phyloP scores from a whole-genome alignment of 1,140 invertebrate genomes.

The Aporrectodea caliginosa region DNA sequence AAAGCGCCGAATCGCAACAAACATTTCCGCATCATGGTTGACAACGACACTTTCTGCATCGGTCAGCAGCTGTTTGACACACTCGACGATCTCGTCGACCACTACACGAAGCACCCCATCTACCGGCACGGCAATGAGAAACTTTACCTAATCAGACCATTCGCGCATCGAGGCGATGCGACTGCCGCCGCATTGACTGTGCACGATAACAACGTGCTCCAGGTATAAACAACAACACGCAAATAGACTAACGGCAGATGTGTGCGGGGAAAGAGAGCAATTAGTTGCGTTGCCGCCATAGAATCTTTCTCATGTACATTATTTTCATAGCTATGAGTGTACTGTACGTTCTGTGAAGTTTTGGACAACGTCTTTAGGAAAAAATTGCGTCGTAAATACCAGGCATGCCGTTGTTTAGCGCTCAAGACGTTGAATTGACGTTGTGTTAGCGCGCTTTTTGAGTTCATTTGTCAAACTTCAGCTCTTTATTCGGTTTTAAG shows the following conservation, averaged over 20 bases:
- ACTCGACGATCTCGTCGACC: slow-evolving; percentile 92
- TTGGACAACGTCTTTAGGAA: no score
- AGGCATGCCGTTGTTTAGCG: no score
- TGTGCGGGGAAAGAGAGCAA: neutral
- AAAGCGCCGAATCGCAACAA: slow-evolving; percentile 97
- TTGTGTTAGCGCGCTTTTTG: no score
- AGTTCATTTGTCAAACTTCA: no score
- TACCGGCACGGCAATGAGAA: slow-evolving; percentile 64
- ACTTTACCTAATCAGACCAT: neutral
- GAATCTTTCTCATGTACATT: neutral
- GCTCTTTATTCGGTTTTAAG: no score
- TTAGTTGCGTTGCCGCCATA: neutral
- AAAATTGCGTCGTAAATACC: no score
- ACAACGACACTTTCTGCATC: slow-evolving; percentile 89
- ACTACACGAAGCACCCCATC: slow-evolving; percentile 97
- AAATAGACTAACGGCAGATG: no score
- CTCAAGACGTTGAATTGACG: no score
- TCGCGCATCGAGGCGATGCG: neutral
- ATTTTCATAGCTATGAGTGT: neutral
- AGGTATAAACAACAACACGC: neutral
- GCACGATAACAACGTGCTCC: neutral
- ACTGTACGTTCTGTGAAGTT: no score
- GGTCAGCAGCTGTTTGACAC: slow-evolving; percentile 95
- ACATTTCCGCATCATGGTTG: slow-evolving; percentile 96
- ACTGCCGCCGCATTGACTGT: neutral